Base-by-base conservation (phyloP, 1,140 invertebrate species). In the Neodiprion pinetum region DNA sequence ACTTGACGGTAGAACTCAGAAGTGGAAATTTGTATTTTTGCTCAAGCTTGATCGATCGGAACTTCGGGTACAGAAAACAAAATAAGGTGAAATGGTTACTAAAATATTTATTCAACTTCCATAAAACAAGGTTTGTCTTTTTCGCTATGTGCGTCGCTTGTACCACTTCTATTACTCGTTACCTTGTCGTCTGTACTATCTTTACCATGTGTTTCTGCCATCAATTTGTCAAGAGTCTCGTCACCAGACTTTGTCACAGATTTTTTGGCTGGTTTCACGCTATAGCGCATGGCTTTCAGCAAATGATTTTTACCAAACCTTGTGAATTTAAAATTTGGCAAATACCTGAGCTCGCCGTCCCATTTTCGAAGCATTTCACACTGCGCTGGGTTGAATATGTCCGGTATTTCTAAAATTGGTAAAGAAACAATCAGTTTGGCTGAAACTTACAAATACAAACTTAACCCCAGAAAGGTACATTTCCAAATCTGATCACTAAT, bases 291-390 rank as follows among this genome's bases (percentile, higher is more conserved):
- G 28, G 28, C 53, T 17, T 61, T 61, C 11, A 17, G 53, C 47
- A 92, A 83, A 79, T 88, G 85, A 73, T 89, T 91, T 79, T 83
- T 90, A 70, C 87, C 86, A 78, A 91, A 91, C 79, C 91, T 89
- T 80, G 88, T 91, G 69, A 94, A 86, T 83, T 92, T 93, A 76
- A 94, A 93, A 81, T 94, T 92, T 23, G 90, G 90, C 66, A 94
- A 76, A 81, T 88, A 92, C 72, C 90, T 88, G 12, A 93, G 81
- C 84, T 94, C 92, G 12, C 92, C 92, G 81, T 92, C 90, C 93
- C 93, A 94, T 12, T 89, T 89, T 77, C 80, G 88, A n/a, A 94
- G 81, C 61, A 92, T 84, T 73, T 89, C 77, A 78, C 92, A 90
- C 78, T 93, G 91, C 8, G 85, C 79, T 12, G 77, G 72, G 82